These are phyloP conservation scores for Noctua janthina DNA, from an alignment of 2,888 invertebrate species.

Conservation along the genomic window DNA sequence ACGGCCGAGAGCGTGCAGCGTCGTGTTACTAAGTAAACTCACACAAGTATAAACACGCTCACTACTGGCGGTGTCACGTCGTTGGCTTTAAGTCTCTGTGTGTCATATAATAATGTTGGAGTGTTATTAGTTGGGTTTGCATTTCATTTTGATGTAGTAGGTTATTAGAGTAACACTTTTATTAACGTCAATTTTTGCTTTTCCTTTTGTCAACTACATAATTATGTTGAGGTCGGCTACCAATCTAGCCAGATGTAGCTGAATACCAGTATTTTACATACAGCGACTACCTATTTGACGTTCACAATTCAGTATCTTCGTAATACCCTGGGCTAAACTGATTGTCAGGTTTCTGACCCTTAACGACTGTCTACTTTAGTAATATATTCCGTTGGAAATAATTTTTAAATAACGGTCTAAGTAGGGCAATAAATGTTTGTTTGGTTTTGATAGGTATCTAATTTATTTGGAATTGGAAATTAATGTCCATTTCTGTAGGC, in stretches of 20 bases:
- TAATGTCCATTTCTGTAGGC: not conserved
- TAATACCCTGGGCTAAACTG: not conserved
- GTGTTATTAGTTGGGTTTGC: constrained; percentile 16
- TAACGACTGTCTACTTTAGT: not conserved
- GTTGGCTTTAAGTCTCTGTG: constrained; percentile 22
- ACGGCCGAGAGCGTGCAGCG: constrained; percentile 33
- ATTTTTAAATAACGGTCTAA: not conserved
- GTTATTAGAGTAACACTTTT: not conserved
- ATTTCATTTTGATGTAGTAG: not conserved
- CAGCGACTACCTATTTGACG: not conserved
- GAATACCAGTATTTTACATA: not conserved
- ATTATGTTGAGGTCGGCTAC: not conserved
- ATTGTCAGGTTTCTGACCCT: not conserved
- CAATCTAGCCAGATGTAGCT: not conserved
- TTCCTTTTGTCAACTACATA: not conserved
- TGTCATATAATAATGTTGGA: constrained; percentile 27
- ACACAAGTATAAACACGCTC: constrained; percentile 27
- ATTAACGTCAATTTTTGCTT: not conserved
- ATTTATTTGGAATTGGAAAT: constrained; percentile 33
- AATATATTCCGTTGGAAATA: not conserved
- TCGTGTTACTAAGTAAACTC: constrained; percentile 54
- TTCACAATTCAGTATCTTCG: not conserved
- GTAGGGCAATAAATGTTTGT: constrained; percentile 4
- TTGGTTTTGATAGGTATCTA: not conserved
- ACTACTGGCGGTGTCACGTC: constrained; percentile 34